These are phyloP conservation scores for Galaxea fascicularis DNA, from an alignment of 92 coral and sea anemone genomes.

Conservation along the genomic window DNA sequence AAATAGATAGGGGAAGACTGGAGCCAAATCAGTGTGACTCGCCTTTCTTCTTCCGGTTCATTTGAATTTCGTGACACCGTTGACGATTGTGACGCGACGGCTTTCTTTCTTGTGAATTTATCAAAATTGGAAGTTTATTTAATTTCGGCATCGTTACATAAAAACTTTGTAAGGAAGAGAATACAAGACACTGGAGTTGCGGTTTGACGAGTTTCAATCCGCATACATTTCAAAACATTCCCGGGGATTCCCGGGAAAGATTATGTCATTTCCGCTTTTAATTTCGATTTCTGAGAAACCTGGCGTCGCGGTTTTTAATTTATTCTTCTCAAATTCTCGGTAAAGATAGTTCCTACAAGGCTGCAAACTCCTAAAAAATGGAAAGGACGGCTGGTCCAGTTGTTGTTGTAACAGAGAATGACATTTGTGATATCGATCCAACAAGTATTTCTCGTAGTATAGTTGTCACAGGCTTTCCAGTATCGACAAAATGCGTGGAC, in stretches of 20 bases:
- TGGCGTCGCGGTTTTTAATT: neutral
- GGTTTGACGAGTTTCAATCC: neutral
- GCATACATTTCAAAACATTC: neutral
- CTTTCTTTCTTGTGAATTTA: neutral
- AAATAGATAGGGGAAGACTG: slow-evolving; percentile 28
- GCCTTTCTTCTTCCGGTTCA: neutral
- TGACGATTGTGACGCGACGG: too few species aligned
- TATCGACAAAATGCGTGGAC: slow-evolving; percentile 29
- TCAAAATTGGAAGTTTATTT: too few species aligned
- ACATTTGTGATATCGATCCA: neutral
- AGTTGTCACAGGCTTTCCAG: slow-evolving; percentile 62
- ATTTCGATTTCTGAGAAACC: slow-evolving; percentile 7
- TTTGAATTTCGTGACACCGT: neutral
- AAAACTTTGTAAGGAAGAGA: neutral
- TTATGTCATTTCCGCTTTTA: slow-evolving; percentile 23
- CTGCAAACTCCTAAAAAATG: neutral
- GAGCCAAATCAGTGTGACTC: neutral
- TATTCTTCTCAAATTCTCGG: neutral
- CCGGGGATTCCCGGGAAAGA: slow-evolving; percentile 48
- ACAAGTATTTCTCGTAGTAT: slow-evolving; percentile 47
- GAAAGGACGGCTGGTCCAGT: neutral
- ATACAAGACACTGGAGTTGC: neutral
- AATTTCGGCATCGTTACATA: too few species aligned
- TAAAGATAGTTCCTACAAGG: neutral
- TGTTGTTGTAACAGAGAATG: neutral